These are phyloP conservation scores for Falco peregrinus DNA, from an alignment of 2,797 vertebrate genomes.

Conservation along the genomic window DNA sequence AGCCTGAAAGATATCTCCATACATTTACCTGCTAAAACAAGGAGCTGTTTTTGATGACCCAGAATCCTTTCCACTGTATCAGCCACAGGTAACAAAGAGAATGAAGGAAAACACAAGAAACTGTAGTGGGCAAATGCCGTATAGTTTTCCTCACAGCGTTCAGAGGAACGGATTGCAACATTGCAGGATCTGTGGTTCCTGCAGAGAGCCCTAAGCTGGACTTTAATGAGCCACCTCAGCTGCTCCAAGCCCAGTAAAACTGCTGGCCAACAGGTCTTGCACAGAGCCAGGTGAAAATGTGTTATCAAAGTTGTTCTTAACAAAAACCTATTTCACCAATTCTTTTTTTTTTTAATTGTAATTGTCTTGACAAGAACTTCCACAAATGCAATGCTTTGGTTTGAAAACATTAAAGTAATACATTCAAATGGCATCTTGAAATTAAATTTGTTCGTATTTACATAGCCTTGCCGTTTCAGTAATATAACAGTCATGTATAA, in stretches of 20 bases:
- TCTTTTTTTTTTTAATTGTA: not conserved
- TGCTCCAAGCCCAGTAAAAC: not conserved
- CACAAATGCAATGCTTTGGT: not conserved
- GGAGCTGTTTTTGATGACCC: not conserved
- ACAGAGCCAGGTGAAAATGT: not conserved
- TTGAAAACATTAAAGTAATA: not conserved
- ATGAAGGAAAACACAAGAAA: not conserved
- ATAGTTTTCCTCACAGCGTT: not conserved
- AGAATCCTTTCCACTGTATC: not conserved
- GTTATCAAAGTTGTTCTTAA: not conserved
- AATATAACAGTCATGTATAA: not conserved
- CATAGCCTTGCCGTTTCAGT: not conserved
- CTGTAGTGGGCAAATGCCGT: not conserved
- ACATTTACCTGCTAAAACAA: not conserved
- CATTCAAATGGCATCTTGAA: not conserved
- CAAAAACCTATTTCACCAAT: not conserved
- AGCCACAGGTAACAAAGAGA: not conserved
- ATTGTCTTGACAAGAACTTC: not conserved
- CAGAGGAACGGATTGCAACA: not conserved
- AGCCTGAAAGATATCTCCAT: not conserved
- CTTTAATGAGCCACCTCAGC: not conserved
- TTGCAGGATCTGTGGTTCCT: not conserved
- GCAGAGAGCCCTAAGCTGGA: not conserved
- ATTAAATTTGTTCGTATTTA: not conserved
- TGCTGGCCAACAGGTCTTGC: not conserved